Evolutionary conservation across 92 coral and sea anemone species (phyloP).

Genomic region (Bergia puertoricense): DNA sequence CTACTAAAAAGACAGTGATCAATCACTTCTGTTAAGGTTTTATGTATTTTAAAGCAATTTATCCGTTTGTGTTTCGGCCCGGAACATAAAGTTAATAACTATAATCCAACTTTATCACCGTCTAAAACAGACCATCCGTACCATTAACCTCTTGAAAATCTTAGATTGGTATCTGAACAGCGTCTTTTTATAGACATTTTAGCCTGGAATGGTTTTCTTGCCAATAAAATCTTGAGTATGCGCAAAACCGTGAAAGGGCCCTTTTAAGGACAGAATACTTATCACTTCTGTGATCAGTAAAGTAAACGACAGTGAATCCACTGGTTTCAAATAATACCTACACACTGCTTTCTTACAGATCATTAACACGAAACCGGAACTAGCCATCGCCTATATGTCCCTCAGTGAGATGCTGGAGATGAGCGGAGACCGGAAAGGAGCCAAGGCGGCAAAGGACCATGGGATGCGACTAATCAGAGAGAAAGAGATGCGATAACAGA

Average conservation of each 20-base stretch:
- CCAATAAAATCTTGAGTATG: not conserved
- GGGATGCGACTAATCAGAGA: constrained; percentile 7
- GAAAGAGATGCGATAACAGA: constrained; percentile 5
- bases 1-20: too few relatives aligned
- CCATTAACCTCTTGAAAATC: too few relatives aligned
- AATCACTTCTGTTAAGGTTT: too few relatives aligned
- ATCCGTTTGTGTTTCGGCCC: too few relatives aligned
- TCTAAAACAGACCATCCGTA: too few relatives aligned
- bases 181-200: too few relatives aligned
- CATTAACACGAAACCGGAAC: constrained; percentile 14
- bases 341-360: not conserved
- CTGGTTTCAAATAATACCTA: not conserved
- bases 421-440: constrained; percentile 30
- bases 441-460: constrained; percentile 20
- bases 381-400: constrained; percentile 33
- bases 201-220: not conserved
- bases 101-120: too few relatives aligned
- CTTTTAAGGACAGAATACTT: too few relatives aligned
- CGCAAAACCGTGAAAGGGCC: too few relatives aligned
- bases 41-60: too few relatives aligned
- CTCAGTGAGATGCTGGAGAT: constrained; percentile 24
- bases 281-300: not conserved
- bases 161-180: too few relatives aligned
- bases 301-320: not conserved
- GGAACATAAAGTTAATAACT: too few relatives aligned